phyloP scores from a whole-genome alignment of 2,797 vertebrate genomes.

The Potorous gilbertii region DNA sequence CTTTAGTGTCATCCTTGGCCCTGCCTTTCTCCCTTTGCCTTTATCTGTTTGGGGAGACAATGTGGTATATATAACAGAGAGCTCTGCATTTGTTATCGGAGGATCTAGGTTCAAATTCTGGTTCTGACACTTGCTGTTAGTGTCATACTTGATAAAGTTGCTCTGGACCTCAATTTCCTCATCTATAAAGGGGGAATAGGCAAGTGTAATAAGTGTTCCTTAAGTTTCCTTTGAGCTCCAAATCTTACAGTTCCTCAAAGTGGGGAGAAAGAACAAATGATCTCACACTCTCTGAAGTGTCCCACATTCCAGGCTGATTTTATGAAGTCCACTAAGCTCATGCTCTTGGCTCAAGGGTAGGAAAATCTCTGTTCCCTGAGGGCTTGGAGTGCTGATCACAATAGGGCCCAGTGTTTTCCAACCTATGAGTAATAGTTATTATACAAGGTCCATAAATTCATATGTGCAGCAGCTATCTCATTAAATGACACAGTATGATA shows the following conservation, averaged over 20 bases:
- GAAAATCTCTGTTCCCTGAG: not conserved
- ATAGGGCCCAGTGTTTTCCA: not conserved
- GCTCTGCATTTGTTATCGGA: not conserved
- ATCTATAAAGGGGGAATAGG: not conserved
- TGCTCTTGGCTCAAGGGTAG: not conserved
- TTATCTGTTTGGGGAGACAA: not conserved
- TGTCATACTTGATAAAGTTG: not conserved
- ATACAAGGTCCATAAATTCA: not conserved
- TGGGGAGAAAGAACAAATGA: not conserved
- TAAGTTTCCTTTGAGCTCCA: not conserved
- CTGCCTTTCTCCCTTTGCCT: not conserved
- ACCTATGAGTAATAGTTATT: not conserved
- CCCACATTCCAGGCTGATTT: not conserved
- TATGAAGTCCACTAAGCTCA: not conserved
- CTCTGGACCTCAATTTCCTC: not conserved
- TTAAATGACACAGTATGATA: not conserved
- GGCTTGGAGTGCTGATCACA: not conserved
- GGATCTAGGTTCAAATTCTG: not conserved
- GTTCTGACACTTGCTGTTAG: not conserved
- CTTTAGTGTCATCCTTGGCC: not conserved
- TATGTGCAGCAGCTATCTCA: not conserved
- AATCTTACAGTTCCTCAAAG: not conserved
- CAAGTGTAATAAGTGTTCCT: not conserved
- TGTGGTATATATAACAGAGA: not conserved
- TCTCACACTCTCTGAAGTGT: not conserved